phyloP scores from a whole-genome alignment of 2,113 vertebrate genomes.

The Oncorhynchus mykiss region DNA sequence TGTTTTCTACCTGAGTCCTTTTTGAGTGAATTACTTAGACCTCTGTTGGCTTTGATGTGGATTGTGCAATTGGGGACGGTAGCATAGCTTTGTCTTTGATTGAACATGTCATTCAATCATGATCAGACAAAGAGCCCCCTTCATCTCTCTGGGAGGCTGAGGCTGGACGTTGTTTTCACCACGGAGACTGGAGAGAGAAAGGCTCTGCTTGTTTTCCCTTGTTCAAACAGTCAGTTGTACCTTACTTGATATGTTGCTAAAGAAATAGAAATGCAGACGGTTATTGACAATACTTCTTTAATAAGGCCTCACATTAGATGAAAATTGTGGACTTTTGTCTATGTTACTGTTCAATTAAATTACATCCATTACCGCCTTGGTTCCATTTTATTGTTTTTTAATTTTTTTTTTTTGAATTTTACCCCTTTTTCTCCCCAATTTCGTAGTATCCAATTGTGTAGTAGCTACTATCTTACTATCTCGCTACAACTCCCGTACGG shows the following conservation, averaged over 20 bases:
- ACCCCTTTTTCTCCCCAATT: too few species aligned
- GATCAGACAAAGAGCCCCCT: slow-evolving; percentile 16
- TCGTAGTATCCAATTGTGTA: too few species aligned
- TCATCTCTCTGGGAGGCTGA: slow-evolving; percentile 3
- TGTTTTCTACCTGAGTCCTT: too few species aligned
- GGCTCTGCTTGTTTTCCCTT: neutral
- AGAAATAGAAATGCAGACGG: slow-evolving; percentile 10
- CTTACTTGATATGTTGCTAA: neutral
- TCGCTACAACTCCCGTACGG: too few species aligned
- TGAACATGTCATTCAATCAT: slow-evolving; percentile 29
- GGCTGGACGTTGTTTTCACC: slow-evolving; percentile 21
- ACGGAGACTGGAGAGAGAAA: neutral
- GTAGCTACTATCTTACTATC: too few species aligned
- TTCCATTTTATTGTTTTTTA: slow-evolving; percentile 30
- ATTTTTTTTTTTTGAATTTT: too few species aligned
- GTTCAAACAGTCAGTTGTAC: neutral
- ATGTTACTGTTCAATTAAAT: slow-evolving; percentile 36
- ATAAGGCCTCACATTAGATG: slow-evolving; percentile 24
- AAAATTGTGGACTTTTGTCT: slow-evolving; percentile 23
- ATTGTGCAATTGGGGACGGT: neutral
- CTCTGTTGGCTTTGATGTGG: slow-evolving; percentile 3
- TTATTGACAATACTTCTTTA: slow-evolving; percentile 33
- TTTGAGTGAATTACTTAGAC: too few species aligned
- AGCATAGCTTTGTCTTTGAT: slow-evolving; percentile 20
- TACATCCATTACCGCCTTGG: slow-evolving; percentile 48